Evolutionary conservation across 2,113 vertebrate species (phyloP).

Genomic region (Rostratula benghalensis): DNA sequence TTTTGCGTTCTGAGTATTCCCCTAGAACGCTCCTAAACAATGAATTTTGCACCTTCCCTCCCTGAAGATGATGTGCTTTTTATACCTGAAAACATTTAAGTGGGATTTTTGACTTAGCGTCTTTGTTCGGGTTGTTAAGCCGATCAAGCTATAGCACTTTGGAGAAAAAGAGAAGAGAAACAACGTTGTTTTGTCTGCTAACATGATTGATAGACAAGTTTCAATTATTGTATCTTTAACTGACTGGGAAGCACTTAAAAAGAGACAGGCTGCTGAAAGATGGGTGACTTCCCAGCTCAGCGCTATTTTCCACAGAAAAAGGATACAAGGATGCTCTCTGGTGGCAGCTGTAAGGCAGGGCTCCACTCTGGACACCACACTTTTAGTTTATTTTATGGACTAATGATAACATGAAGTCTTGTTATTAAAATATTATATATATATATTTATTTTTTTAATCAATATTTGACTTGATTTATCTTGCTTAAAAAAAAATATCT

Average conservation of each 20-base stretch:
- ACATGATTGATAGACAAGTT: slow-evolving; percentile 68
- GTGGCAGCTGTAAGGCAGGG: slow-evolving; percentile 11
- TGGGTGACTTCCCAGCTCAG: background rate
- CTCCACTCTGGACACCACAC: background rate
- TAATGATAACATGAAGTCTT: background rate
- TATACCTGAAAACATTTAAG: slow-evolving; percentile 45
- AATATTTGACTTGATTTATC: background rate
- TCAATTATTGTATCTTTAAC: slow-evolving; percentile 60
- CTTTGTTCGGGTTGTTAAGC: slow-evolving; percentile 46
- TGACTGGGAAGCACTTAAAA: slow-evolving; percentile 26
- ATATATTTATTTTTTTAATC: background rate
- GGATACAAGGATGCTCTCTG: slow-evolving; percentile 66
- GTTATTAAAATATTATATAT: background rate
- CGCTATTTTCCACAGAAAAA: slow-evolving; percentile 33
- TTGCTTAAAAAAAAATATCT: background rate
- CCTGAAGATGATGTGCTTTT: slow-evolving; percentile 32
- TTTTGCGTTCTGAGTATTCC: background rate
- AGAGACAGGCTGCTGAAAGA: slow-evolving; percentile 31
- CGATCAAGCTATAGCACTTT: background rate
- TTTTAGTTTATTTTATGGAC: background rate
- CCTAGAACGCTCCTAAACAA: slow-evolving; percentile 34
- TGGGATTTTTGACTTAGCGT: slow-evolving; percentile 15
- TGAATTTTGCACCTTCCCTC: slow-evolving; percentile 16
- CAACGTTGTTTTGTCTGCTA: slow-evolving; percentile 66
- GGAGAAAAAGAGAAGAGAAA: slow-evolving; percentile 59